Evolutionary conservation across 2,113 vertebrate species (phyloP), one percentile per base, ranked within the genome.

Genomic region (Cairina moschata): DNA sequence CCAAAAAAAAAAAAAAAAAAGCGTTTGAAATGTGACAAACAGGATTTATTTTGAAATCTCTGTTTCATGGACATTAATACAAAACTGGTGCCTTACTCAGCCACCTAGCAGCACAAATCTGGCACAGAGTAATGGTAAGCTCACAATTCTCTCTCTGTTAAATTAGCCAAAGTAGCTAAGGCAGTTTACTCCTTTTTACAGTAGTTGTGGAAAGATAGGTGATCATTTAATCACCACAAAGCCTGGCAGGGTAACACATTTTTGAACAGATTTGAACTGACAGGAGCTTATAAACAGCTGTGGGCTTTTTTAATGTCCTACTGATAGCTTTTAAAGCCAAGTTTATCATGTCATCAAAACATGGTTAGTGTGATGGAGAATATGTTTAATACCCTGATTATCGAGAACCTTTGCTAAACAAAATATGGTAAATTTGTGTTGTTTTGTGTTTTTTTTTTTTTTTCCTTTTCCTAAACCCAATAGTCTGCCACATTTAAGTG

Each of bases 341-440:
- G 36, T 36, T 91, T 72, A 88, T 23, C 14, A 66, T 10, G 22
- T 58, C 59, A 82, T 34, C 36, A 40, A 88, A 50, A n/a, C 76
- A 58, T 4, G 3, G 38, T 81, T 62, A 75, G 21, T 6, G 62
- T 18, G 11, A 75, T 46, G 18, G 62, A 87, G 26, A 75, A 29
- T 5, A 69, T 20, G 26, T 44, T 87, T 31, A 44, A 87, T 46
- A 50, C 23, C 32, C 28, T 14, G 20, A 60, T 31, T 36, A 83
- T 0, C 21, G 3, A 11, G n/a, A 75, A 59, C 14, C 4, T 74
- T 69, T 17, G 0, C 0, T 48, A 80, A 90, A 17, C 5, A 52
- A 42, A 66, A n/a, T 13, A 77, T 10, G 17, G 38, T 48, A 67
- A 34, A n/a, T 55, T 59, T n/a, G 16, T 13, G 11, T 79, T 74